Base-by-base conservation (phyloP, 1,140 invertebrate species). In the Drosophila obscura region DNA sequence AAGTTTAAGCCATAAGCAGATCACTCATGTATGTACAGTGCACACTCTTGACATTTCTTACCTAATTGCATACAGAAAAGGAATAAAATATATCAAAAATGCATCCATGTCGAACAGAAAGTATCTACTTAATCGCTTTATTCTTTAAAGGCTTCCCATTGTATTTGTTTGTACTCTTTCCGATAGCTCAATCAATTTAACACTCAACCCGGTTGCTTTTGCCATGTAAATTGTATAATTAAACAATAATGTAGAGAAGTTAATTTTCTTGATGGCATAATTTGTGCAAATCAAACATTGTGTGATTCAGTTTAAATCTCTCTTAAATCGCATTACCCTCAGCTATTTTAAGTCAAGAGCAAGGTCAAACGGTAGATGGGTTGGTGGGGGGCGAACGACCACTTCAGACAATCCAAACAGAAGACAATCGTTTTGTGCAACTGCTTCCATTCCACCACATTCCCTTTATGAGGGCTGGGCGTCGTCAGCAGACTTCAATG, bases 321-420 rank as follows among this genome's bases (percentile, higher is more conserved):
- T 11, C 35, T 39, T 11, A 39, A 39, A 13, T 39, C 4, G 1
- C 11, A 39, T 4, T 1, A 39, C 35, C 35, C 35, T 39, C 35
- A 35, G 11, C 2, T 13, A 4, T 39, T 39, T 13, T 16, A 49
- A 9, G 24, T 28, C 13, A 15, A 39, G 31, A 35, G 46, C 39
- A 68, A 68, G 49, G 62, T 66, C 65, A 68, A 68, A 49, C 31
- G 16, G 50, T 35, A 28, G 16, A 8, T 2, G 28, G 19, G 24
- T 13, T 15, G 41, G 15, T 22, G 1, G 31, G 39, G 22, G 31
- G 8, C n/a, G n/a, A 2, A 31, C 8, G 31, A 8, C 2, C 28
- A 16, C 45, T 69, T 35, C 63, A 56, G 50, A 43, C 51, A 69
- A 57, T 19, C 49, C 44, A 69, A 69, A 69, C 44, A 68, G 31